Conservation (phyloP, 2,888 invertebrate genomes). For the Exocentrus adspersus region DNA sequence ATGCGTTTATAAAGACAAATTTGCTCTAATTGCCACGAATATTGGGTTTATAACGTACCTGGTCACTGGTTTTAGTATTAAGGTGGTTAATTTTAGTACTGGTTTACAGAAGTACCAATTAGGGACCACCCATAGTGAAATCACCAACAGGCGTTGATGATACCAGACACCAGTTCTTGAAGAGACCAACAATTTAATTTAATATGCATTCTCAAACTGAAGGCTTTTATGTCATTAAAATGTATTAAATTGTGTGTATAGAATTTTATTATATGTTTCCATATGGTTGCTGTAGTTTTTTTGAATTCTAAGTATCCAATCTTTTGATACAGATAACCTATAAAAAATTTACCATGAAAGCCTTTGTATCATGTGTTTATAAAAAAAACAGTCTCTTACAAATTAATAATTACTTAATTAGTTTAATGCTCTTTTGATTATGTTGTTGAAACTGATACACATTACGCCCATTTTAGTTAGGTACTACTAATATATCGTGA, state of each 20-base stretch:
- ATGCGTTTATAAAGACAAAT: conserved; percentile 42
- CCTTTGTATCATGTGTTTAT: too few relatives aligned
- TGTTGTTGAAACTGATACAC: too few relatives aligned
- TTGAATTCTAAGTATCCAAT: too few relatives aligned
- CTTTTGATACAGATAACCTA: too few relatives aligned
- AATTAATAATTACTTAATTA: too few relatives aligned
- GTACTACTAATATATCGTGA: too few relatives aligned
- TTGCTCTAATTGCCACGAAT: conserved; percentile 45
- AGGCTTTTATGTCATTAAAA: not conserved
- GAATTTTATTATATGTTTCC: not conserved
- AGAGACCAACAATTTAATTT: conserved; percentile 19
- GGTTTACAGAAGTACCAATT: conserved; percentile 50
- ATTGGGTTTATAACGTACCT: conserved; percentile 28
- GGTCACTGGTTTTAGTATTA: conserved; percentile 33
- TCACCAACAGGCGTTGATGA: conserved; percentile 37
- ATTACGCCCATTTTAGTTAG: too few relatives aligned
- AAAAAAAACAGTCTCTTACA: too few relatives aligned
- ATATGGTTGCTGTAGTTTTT: too few relatives aligned
- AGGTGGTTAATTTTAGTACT: conserved; percentile 41
- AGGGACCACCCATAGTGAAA: conserved; percentile 50
- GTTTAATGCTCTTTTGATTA: too few relatives aligned
- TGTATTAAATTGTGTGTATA: not conserved
- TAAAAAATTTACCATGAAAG: too few relatives aligned
- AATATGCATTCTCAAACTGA: conserved; percentile 7
- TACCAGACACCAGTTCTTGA: conserved; percentile 6